Conservation (phyloP, 2,888 invertebrate genomes). For the Hoplodrina ambigua region DNA sequence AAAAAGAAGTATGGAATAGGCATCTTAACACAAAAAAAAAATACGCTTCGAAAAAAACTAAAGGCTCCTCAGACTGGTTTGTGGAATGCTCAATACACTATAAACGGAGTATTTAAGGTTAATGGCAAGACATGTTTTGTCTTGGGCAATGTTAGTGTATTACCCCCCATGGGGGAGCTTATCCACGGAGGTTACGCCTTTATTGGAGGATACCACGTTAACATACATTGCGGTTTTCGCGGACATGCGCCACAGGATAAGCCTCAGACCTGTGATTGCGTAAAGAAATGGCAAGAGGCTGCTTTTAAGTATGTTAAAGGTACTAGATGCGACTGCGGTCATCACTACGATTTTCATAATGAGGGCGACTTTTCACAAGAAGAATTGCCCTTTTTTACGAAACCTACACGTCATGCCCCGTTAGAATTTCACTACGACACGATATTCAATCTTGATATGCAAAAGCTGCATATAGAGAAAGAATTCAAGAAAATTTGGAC, state of each 20-base stretch:
- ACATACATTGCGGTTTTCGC: slow-evolving; percentile 79
- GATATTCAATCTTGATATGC: slow-evolving; percentile 80
- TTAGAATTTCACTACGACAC: slow-evolving; percentile 79
- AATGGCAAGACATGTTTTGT: slow-evolving; percentile 75
- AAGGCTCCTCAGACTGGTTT: slow-evolving; percentile 76
- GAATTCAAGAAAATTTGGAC: slow-evolving; percentile 83
- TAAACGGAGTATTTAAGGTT: slow-evolving; percentile 77
- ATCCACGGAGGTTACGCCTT: slow-evolving; percentile 80
- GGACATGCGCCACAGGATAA: slow-evolving; percentile 69
- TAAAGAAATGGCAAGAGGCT: slow-evolving; percentile 77
- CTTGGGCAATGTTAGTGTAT: slow-evolving; percentile 74
- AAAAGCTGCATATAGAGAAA: slow-evolving; percentile 75
- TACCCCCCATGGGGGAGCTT: slow-evolving; percentile 78
- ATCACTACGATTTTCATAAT: slow-evolving; percentile 80
- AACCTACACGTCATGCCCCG: slow-evolving; percentile 73
- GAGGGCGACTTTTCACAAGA: slow-evolving; percentile 78
- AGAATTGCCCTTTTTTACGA: slow-evolving; percentile 80
- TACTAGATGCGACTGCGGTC: slow-evolving; percentile 82
- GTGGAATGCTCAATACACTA: slow-evolving; percentile 77
- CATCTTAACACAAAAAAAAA: slow-evolving; percentile 52
- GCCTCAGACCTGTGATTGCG: slow-evolving; percentile 79
- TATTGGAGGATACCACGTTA: slow-evolving; percentile 71
- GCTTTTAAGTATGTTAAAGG: slow-evolving; percentile 75
- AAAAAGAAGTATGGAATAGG: slow-evolving; percentile 79
- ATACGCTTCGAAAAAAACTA: slow-evolving; percentile 68